Conservation (phyloP, 2,113 vertebrate species). For the Thamnaconus septentrionalis region DNA sequence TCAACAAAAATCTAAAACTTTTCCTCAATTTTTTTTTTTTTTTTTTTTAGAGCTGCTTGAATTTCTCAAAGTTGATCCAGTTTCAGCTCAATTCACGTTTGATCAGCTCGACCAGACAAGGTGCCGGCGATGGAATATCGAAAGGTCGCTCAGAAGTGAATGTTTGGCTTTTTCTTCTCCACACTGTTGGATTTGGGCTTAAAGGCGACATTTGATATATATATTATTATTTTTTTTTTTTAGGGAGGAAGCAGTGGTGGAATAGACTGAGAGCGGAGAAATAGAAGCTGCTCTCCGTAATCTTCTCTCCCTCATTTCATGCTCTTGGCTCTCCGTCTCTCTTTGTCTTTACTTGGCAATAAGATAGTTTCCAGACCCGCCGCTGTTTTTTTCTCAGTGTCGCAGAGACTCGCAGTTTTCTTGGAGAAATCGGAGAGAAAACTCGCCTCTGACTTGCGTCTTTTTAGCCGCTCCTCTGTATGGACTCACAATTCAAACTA, state of each 20-base stretch:
- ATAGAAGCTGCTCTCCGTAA: slow-evolving; percentile 53
- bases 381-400: too few relatives aligned
- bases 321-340: neutral
- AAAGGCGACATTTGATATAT: slow-evolving; percentile 19
- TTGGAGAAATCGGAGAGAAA: too few relatives aligned
- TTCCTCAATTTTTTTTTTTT: too few relatives aligned
- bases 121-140: slow-evolving; percentile 20
- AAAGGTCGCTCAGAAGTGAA: slow-evolving; percentile 28
- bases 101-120: slow-evolving; percentile 6
- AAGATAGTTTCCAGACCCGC: neutral
- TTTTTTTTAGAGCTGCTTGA: too few relatives aligned
- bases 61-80: too few relatives aligned
- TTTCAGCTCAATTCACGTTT: slow-evolving; percentile 1
- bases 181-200: slow-evolving; percentile 17
- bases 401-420: too few relatives aligned
- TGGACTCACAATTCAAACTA: too few relatives aligned
- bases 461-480: too few relatives aligned
- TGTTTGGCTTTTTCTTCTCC: slow-evolving; percentile 33
- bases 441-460: too few relatives aligned
- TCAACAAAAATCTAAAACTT: too few relatives aligned
- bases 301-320: slow-evolving; percentile 50
- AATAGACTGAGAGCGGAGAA: slow-evolving; percentile 47
- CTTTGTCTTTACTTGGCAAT: slow-evolving; percentile 15
- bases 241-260: slow-evolving; percentile 27
- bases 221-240: neutral